phyloP scores from a whole-genome alignment of 2,797 vertebrate genomes.

The Hapalemur alaotrensis region DNA sequence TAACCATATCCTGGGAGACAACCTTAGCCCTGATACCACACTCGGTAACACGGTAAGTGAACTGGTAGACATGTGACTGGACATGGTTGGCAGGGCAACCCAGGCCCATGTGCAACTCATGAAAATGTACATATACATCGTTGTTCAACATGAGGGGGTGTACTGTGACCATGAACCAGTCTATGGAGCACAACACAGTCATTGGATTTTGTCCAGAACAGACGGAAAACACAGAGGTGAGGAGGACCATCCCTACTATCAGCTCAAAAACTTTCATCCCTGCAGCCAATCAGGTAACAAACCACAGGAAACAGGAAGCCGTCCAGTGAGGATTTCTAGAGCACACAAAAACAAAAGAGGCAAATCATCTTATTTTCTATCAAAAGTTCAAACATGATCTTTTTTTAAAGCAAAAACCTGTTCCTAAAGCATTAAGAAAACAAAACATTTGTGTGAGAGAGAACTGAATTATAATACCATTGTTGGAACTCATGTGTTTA shows the following conservation, averaged over 20 bases:
- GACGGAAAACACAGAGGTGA: background rate
- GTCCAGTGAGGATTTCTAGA: slow-evolving; percentile 60
- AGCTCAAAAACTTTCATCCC: slow-evolving; percentile 43
- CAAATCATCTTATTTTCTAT: background rate
- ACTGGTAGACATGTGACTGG: slow-evolving; percentile 56
- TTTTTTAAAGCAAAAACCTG: background rate
- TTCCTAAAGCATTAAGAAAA: slow-evolving; percentile 8
- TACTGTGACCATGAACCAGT: slow-evolving; percentile 68
- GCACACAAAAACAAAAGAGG: slow-evolving; percentile 57
- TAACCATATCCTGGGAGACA: slow-evolving; percentile 20
- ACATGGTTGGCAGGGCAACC: slow-evolving; percentile 61
- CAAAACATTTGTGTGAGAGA: background rate
- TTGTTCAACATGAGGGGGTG: slow-evolving; percentile 68
- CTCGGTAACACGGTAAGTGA: slow-evolving; percentile 65
- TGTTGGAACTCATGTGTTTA: background rate
- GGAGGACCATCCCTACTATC: background rate
- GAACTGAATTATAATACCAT: slow-evolving; percentile 32
- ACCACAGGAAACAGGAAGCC: slow-evolving; percentile 20
- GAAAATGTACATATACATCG: slow-evolving; percentile 53
- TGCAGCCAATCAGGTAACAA: background rate
- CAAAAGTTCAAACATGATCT: background rate
- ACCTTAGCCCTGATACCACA: slow-evolving; percentile 68
- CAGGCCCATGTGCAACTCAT: slow-evolving; percentile 62
- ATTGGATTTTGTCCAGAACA: slow-evolving; percentile 27
- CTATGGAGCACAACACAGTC: slow-evolving; percentile 59